Evolutionary conservation across 2,888 invertebrate genomes (phyloP).

Genomic region (Nomada lathburiana): DNA sequence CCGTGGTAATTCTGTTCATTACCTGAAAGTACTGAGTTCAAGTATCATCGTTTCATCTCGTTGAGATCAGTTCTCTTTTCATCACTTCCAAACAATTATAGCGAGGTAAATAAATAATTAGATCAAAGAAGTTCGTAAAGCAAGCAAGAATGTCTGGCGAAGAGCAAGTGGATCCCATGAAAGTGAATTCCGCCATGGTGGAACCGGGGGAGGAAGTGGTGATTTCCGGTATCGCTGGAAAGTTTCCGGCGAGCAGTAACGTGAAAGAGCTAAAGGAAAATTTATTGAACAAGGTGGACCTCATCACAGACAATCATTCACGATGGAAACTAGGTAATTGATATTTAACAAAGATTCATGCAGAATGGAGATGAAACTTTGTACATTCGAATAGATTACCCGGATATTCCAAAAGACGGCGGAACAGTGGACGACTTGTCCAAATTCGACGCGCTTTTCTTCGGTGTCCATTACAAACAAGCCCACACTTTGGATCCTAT

Average conservation of each 20-base stretch:
- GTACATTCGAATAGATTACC: slow-evolving; percentile 83
- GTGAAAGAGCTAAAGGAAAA: slow-evolving; percentile 89
- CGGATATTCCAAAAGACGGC: slow-evolving; percentile 90
- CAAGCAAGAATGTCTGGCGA: neutral
- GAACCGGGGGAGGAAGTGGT: slow-evolving; percentile 85
- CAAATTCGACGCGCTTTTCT: slow-evolving; percentile 88
- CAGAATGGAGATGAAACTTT: neutral
- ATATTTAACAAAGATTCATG: neutral
- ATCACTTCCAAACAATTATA: neutral
- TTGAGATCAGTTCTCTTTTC: neutral
- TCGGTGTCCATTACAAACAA: slow-evolving; percentile 86
- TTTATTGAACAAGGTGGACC: slow-evolving; percentile 91
- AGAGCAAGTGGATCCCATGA: neutral
- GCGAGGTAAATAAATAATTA: neutral
- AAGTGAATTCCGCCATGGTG: slow-evolving; percentile 2
- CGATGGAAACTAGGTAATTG: slow-evolving; percentile 82
- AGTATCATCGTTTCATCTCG: neutral
- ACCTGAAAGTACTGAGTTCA: neutral
- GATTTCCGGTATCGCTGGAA: slow-evolving; percentile 89
- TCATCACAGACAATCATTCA: slow-evolving; percentile 85
- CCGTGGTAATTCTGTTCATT: neutral
- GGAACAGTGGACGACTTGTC: slow-evolving; percentile 90
- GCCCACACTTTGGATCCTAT: slow-evolving; percentile 87
- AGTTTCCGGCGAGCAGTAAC: slow-evolving; percentile 92
- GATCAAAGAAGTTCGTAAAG: neutral